Conservation (phyloP, 2,797 vertebrate genomes). For the Anomalospiza imberbis region DNA sequence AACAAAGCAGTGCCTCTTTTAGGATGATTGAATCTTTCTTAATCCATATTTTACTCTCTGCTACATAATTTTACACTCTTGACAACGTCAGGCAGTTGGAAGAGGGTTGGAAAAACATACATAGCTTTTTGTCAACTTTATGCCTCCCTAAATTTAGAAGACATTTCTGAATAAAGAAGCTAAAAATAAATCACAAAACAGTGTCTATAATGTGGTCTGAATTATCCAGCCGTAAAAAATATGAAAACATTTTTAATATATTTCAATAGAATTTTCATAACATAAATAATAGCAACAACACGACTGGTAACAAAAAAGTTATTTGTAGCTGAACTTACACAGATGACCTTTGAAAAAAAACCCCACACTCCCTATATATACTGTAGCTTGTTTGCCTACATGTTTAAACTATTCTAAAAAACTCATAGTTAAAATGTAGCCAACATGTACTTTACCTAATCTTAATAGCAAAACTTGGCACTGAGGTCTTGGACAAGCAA, state of each 20-base stretch:
- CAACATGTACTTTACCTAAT: slow-evolving; percentile 32
- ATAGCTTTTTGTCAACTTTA: slow-evolving; percentile 28
- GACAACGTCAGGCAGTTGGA: slow-evolving; percentile 3
- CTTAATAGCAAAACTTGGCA: slow-evolving; percentile 54
- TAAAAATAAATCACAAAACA: slow-evolving; percentile 32
- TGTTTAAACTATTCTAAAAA: slow-evolving; percentile 17
- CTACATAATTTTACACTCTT: slow-evolving; percentile 25
- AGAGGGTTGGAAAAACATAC: background rate
- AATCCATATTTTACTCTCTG: slow-evolving; percentile 29
- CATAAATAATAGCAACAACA: background rate
- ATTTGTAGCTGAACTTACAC: background rate
- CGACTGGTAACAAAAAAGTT: background rate
- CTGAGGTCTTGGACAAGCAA: slow-evolving; percentile 1
- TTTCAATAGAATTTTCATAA: slow-evolving; percentile 12
- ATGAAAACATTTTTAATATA: background rate
- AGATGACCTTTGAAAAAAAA: background rate
- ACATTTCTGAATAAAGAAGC: background rate
- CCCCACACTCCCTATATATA: background rate
- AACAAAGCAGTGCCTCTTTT: background rate
- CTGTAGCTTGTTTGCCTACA: slow-evolving; percentile 23
- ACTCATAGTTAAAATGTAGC: background rate
- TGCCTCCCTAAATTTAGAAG: slow-evolving; percentile 11
- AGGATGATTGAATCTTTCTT: slow-evolving; percentile 13
- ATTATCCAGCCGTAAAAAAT: background rate
- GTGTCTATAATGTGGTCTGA: background rate